Evolutionary conservation across 2,888 invertebrate genomes (phyloP), one percentile per base, ranked within the genome.

Genomic region (Toxonevra muliebris): DNA sequence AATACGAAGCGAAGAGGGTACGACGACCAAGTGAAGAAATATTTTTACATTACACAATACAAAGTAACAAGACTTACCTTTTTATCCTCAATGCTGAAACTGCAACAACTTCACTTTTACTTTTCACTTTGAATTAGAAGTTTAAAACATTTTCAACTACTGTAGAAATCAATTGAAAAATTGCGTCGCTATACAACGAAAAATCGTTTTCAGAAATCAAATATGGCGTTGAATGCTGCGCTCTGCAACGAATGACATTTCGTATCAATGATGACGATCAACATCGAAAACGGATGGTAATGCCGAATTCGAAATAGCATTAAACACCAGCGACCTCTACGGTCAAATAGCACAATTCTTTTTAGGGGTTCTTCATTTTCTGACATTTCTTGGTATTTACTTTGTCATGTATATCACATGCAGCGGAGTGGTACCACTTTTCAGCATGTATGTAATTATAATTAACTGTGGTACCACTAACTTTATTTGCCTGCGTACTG

Each of bases 171-270:
- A 20, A 57, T 52, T 52, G 30, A 41, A 64, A 71, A 67, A 69
- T 61, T 71, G 65, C 63, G 67, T 62, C 30, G 55, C 62, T 64
- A 63, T 68, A 66, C 59, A 43, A 58, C 41, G 69, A 71, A 71
- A 67, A 68, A 69, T 69, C 68, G 69, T 69, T 69, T 70, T 59
- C 68, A 71, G 76, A 76, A 83, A 83, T 83, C 74, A 82, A 82
- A 83, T 81, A 83, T 83, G 83, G 83, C 83, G 83, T 81, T 76
- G 71, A 76, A 15, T 64, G 53, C 60, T 17, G 41, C 61, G 53
- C 61, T 45, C 60, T 52, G 20, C 71, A 68, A 68, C 69, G 62
- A 66, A 61, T 69, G 70, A 69, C 68, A 68, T 67, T 68, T 71
- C 43, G 57, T 66, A 68, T 69, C 57, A 62, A 66, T 65, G 64